These are phyloP conservation scores for Drosophila jambulina DNA, from an alignment of 1,140 invertebrate genomes.

Conservation along the genomic window DNA sequence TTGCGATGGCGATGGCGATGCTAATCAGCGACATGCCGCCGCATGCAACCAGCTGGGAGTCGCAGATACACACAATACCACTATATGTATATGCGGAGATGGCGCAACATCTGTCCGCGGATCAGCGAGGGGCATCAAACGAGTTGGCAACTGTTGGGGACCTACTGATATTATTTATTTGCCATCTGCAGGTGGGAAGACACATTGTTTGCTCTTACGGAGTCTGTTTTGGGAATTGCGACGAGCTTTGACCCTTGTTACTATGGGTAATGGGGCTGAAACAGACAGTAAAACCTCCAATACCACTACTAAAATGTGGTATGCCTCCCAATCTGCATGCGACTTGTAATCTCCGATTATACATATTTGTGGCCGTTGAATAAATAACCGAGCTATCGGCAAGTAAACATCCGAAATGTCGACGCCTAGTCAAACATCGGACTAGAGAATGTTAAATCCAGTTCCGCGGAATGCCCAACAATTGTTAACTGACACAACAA, in stretches of 20 bases:
- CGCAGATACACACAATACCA: neutral
- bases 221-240: constrained; percentile 1
- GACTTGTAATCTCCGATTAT: neutral
- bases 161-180: constrained; percentile 47
- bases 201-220: constrained; percentile 16
- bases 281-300: neutral
- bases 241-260: constrained; percentile 2
- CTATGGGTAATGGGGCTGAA: constrained; percentile 14
- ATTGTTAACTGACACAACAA: constrained; percentile 51
- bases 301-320: too few relatives aligned
- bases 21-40: constrained; percentile 67
- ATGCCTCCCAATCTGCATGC: neutral
- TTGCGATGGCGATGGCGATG: constrained; percentile 68
- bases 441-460: constrained; percentile 15
- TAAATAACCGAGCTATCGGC: neutral
- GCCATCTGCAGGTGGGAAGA: constrained; percentile 27
- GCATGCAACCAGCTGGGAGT: constrained; percentile 45
- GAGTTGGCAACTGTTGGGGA: constrained; percentile 34
- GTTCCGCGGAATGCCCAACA: constrained; percentile 46
- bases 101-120: constrained; percentile 61
- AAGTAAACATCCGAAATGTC: constrained; percentile 41
- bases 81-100: constrained; percentile 17
- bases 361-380: neutral
- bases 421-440: constrained; percentile 40
- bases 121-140: constrained; percentile 21